Base-by-base conservation (phyloP, 2,797 vertebrate species). In the Coranthus polyacanthus region DNA sequence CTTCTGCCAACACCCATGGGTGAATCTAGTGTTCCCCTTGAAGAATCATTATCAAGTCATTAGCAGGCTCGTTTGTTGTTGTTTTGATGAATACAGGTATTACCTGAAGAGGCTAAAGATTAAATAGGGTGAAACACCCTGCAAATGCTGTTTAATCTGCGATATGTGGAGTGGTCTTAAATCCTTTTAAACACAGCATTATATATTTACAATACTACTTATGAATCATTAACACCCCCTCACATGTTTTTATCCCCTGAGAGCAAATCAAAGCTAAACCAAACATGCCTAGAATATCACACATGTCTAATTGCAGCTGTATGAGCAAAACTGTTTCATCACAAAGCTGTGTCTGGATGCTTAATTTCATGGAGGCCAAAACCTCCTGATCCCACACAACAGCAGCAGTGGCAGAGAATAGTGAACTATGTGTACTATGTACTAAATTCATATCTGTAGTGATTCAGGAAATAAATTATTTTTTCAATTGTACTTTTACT, bases 191-290 rank as follows among this genome's bases (percentile, higher is more conserved):
- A 59, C 65, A 20, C 68, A 37, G 57, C 43, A 78, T 89, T 83
- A 69, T 86, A 59, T 80, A 85, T 88, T 86, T 88, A 88, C 83
- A 85, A 87, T 71, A 51, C 39, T 79, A 74, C 46, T 81, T 81
- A 81, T 84, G 71, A 89, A 85, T 89, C 83, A 88, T 87, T 84
- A 80, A 86, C 77, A 16, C 72, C 75, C 49, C 29, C 68, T 60
- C 34, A 34, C 57, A 51, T 49, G 58, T 73, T 62, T 29, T 80
- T 63, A 65, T 74, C 72, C 62, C 17, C 55, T 16, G 58, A 54
- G 80, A 81, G 65, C n/a, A 60, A 83, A 82, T 85, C 79, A 82
- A 77, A 86, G 72, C 74, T 13, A 37, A 76, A 44, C 58, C 49
- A 66, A 79, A 76, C 51, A 70, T 62, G 77, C 55, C 26, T 6